phyloP scores from a whole-genome alignment of 2,113 vertebrate genomes.

The Panthera tigris region DNA sequence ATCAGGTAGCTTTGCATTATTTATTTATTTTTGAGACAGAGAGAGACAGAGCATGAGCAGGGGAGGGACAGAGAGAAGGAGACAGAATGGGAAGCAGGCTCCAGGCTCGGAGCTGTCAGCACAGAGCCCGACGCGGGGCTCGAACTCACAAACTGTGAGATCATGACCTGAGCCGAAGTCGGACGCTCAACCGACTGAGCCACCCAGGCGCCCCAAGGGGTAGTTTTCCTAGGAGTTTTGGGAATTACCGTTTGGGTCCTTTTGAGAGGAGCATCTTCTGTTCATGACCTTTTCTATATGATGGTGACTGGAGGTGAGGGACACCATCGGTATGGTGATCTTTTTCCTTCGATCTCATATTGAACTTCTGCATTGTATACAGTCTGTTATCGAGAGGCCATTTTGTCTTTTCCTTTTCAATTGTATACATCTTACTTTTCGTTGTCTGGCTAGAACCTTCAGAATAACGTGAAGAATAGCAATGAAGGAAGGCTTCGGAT shows the following conservation, averaged over 20 bases:
- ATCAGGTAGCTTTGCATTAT: background rate
- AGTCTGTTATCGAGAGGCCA: background rate
- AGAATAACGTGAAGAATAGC: too few relatives aligned
- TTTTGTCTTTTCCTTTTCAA: background rate
- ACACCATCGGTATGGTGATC: background rate
- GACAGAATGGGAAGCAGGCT: too few relatives aligned
- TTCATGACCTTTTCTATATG: background rate
- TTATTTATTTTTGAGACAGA: background rate
- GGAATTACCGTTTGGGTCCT: background rate
- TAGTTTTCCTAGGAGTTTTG: background rate
- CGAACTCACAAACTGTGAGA: too few relatives aligned
- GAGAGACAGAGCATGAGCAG: too few relatives aligned
- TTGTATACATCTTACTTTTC: background rate
- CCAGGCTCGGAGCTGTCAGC: too few relatives aligned
- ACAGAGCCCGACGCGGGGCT: too few relatives aligned
- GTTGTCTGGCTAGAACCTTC: background rate
- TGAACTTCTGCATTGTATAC: background rate
- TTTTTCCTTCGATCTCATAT: background rate
- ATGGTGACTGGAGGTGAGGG: background rate
- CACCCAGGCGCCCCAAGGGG: too few relatives aligned
- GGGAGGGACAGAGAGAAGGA: too few relatives aligned
- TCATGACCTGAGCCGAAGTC: too few relatives aligned
- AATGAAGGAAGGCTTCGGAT: background rate
- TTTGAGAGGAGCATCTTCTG: background rate
- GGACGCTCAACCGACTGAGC: too few relatives aligned